Percentiles rank a stretch among this genome's conserved stretches.
phyloP scores from a whole-genome alignment of 2,888 invertebrate species.

The Netelia inedita region DNA sequence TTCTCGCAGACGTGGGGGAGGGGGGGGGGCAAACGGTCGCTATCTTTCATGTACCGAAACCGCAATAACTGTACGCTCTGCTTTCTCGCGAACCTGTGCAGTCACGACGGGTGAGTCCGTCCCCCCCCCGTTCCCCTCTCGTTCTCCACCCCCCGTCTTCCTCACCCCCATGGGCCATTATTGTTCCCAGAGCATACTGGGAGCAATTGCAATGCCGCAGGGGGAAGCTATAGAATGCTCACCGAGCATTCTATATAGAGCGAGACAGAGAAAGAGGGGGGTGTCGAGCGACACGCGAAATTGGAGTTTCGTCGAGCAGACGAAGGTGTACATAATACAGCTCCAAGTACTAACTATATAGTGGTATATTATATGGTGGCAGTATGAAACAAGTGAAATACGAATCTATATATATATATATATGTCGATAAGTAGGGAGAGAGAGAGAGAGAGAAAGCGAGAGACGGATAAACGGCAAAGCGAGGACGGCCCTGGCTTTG shows the following conservation, averaged over 20 bases:
- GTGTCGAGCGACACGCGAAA: slow-evolving; percentile 51
- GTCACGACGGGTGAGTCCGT: not conserved
- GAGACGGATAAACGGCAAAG: slow-evolving; percentile 25
- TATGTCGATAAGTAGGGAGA: not conserved
- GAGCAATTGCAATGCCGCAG: slow-evolving; percentile 31
- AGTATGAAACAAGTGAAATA: slow-evolving; percentile 12
- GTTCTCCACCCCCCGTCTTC: no score
- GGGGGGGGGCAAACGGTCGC: not conserved
- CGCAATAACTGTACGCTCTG: not conserved
- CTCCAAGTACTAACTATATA: slow-evolving; percentile 1
- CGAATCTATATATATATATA: not conserved
- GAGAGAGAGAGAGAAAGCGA: slow-evolving; percentile 14
- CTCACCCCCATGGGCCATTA: slow-evolving; percentile 7
- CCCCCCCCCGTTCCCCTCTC: not conserved
- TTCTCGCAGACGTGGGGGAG: not conserved
- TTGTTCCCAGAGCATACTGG: slow-evolving; percentile 19
- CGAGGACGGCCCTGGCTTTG: slow-evolving; percentile 41
- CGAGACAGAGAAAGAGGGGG: not conserved
- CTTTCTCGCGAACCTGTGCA: slow-evolving; percentile 3
- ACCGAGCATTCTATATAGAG: not conserved
- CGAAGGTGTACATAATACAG: slow-evolving; percentile 29
- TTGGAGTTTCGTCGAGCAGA: slow-evolving; percentile 51
- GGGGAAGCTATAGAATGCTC: not conserved
- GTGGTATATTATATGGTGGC: not conserved
- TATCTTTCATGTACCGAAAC: not conserved